Conservation (phyloP, 2,888 invertebrate species). For the Gerris lacustris region DNA sequence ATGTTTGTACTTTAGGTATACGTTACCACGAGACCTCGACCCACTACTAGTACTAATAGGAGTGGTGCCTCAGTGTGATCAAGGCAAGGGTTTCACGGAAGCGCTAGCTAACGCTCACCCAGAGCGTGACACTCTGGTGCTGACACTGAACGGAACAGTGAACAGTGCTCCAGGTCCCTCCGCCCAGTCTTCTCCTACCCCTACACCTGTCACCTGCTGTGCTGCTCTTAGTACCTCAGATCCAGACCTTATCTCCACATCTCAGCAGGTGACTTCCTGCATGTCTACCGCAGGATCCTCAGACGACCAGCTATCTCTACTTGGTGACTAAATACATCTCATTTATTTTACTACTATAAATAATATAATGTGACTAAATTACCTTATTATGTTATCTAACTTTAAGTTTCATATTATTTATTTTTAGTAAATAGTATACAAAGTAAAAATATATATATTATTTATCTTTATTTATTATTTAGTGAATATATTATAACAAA, state of each 20-base stretch:
- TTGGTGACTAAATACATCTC: background rate
- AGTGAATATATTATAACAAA: no score
- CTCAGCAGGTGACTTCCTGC: conserved; percentile 3
- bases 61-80: conserved; percentile 27
- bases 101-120: conserved; percentile 18
- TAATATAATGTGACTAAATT: no score
- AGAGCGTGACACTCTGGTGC: conserved; percentile 17
- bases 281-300: background rate
- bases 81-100: conserved; percentile 25
- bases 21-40: conserved; percentile 27
- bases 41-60: conserved; percentile 28
- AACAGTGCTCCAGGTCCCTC: conserved; percentile 17
- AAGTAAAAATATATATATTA: no score
- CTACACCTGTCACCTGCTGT: conserved; percentile 11
- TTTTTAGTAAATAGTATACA: no score
- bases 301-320: background rate
- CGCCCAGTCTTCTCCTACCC: conserved; percentile 14
- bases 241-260: conserved; percentile 6
- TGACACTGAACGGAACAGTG: conserved; percentile 10
- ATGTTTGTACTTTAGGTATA: conserved; percentile 21
- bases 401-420: no score
- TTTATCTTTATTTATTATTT: no score
- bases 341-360: background rate
- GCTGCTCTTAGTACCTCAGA: background rate
- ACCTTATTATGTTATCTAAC: no score